These are phyloP conservation scores for Lagopus leucura DNA, from an alignment of 2,113 vertebrate genomes.

Conservation along the genomic window DNA sequence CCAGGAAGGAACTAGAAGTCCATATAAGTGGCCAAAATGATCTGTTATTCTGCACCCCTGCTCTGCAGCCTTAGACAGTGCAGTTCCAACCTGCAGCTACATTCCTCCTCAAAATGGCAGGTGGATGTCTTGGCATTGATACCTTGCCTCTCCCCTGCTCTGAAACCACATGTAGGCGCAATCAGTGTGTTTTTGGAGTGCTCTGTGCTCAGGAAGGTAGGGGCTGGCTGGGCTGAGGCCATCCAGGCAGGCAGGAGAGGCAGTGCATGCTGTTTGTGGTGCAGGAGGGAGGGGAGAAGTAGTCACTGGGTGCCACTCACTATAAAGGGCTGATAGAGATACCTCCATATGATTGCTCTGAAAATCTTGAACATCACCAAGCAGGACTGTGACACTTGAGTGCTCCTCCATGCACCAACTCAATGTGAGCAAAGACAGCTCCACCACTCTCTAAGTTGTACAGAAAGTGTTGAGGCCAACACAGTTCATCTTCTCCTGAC, in stretches of 20 bases:
- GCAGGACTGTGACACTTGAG: neutral
- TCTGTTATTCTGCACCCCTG: neutral
- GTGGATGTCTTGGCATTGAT: neutral
- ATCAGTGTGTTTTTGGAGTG: neutral
- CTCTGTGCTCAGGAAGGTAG: fast-evolving
- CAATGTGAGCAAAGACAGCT: neutral
- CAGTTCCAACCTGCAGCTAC: neutral
- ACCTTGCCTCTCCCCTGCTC: neutral
- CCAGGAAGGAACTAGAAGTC: neutral
- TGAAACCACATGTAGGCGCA: neutral
- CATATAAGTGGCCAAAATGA: neutral
- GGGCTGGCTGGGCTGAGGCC: neutral
- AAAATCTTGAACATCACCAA: neutral
- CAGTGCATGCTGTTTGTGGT: fast-evolving
- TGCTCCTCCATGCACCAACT: neutral
- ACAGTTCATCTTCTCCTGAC: neutral
- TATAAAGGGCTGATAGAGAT: neutral
- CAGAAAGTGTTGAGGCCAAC: neutral
- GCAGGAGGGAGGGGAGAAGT: neutral
- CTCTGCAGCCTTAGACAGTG: neutral
- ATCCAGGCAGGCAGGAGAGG: neutral
- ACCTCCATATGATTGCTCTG: fast-evolving
- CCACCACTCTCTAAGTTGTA: neutral
- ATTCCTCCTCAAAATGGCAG: neutral
- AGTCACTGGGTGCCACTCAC: fast-evolving